Base-by-base conservation (phyloP, 2,113 vertebrate species). In the Salvelinus alpinus region DNA sequence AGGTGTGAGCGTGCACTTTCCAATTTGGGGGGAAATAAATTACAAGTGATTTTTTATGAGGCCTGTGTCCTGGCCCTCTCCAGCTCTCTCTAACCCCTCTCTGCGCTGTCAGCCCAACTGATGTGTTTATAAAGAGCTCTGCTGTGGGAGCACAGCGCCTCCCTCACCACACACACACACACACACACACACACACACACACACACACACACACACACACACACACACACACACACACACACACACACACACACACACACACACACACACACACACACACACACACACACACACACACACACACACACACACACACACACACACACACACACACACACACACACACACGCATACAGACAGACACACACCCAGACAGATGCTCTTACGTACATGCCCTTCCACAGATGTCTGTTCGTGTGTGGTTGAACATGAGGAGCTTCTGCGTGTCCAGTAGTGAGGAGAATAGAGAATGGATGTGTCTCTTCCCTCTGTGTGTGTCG, bases 1-100 rank as follows among this genome's bases (percentile, higher is more conserved):
- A 99, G 98, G 98, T 99, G 98, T 98, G 97, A 98, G 98, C 96
- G 96, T 98, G 96, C 98, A 97, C 96, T 98, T 97, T 99, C 96
- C 96, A 98, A 99, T 98, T 99, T 98, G 94, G 94, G 94, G 95
- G 95, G 90, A 93, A 97, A 98, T 98, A 99, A 98, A 99, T 98
- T 97, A 96, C 94, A 95, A 96, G 95, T 96, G 94, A 97, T 98
- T 98, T 93, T 94, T 98, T 99, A 98, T 96, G 97, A 97, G 95
- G 92, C 94, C 93, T 95, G 94, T 93, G 94, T 97, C 95, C 83
- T 83, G 70, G 79, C 79, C 90, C 88, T 89, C 89, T 86, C 80
- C 51, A 78, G 81, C 76, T 74, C 85, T 70, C 84, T 59, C 78
- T 71, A 82, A 68, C 72, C 90, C 92, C 18, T 76, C 90, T 86